phyloP scores from a whole-genome alignment of 1,140 invertebrate species.

The Potamilus streckersoni region DNA sequence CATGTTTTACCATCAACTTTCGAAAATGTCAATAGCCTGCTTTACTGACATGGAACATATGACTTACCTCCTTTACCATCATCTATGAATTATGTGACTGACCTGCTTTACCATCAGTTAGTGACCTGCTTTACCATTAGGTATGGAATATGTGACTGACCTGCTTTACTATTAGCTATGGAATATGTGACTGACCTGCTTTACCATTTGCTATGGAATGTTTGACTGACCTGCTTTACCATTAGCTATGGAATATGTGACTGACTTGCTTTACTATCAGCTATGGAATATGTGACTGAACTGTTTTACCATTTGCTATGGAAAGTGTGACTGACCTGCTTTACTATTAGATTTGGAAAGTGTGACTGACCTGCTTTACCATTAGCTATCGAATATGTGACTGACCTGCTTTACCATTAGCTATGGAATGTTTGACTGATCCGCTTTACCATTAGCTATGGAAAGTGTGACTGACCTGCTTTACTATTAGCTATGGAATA shows the following conservation, averaged over 20 bases:
- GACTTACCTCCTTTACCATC: not conserved
- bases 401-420: not conserved
- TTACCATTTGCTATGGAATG: slow-evolving; percentile 78
- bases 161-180: not conserved
- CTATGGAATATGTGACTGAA: slow-evolving; percentile 58
- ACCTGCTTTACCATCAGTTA: slow-evolving; percentile 75
- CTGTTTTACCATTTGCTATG: slow-evolving; percentile 74
- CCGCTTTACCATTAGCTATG: too few species aligned
- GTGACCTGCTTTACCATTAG: slow-evolving; percentile 75
- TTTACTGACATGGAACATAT: slow-evolving; percentile 77
- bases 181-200: slow-evolving; percentile 69
- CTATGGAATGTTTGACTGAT: not conserved
- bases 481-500: slow-evolving; percentile 71
- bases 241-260: slow-evolving; percentile 77
- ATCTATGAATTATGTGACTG: not conserved
- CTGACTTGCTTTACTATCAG: not conserved
- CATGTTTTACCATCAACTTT: not conserved
- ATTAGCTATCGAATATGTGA: slow-evolving; percentile 56
- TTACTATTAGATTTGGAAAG: not conserved
- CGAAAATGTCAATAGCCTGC: slow-evolving; percentile 68
- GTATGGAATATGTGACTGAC: slow-evolving; percentile 75
- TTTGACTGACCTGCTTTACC: slow-evolving; percentile 70
- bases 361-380: slow-evolving; percentile 71
- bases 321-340: slow-evolving; percentile 72
- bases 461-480: too few species aligned